Evolutionary conservation across 1,140 invertebrate species (phyloP).

Genomic region (Protaetia brevitarsis): DNA sequence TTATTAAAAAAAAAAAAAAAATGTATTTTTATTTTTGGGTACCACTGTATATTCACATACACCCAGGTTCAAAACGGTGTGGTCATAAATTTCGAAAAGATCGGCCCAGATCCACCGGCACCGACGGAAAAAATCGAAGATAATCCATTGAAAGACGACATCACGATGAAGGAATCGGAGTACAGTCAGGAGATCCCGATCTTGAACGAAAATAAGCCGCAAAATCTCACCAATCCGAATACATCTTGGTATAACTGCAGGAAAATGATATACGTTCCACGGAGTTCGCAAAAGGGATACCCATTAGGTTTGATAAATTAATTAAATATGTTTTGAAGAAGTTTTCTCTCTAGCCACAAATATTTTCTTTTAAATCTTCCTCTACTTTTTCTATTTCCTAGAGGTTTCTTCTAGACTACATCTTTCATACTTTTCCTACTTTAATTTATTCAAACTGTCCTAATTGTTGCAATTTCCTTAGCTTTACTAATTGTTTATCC

Average conservation of each 20-base stretch:
- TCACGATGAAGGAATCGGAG: slow-evolving; percentile 25
- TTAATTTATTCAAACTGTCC: neutral
- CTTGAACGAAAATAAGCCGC: slow-evolving; percentile 24
- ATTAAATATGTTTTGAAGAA: slow-evolving; percentile 22
- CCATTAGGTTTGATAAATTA: too few species aligned
- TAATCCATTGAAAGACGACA: neutral
- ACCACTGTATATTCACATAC: neutral
- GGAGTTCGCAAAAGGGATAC: slow-evolving; percentile 82
- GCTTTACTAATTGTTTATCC: too few species aligned
- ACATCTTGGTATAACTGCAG: slow-evolving; percentile 82
- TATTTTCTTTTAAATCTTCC: too few species aligned
- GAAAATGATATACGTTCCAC: slow-evolving; percentile 89
- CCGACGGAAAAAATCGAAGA: slow-evolving; percentile 33
- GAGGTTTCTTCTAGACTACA: neutral
- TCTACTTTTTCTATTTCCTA: too few species aligned
- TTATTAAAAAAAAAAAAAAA: too few species aligned
- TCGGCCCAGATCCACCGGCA: slow-evolving; percentile 77
- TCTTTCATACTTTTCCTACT: neutral
- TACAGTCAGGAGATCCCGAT: slow-evolving; percentile 23
- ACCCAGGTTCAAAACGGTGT: slow-evolving; percentile 55
- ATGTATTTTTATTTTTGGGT: too few species aligned
- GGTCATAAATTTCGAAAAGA: slow-evolving; percentile 96
- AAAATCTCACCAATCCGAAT: slow-evolving; percentile 40
- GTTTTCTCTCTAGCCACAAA: slow-evolving; percentile 6
- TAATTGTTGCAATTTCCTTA: neutral